These are phyloP conservation scores for Lamellibrachia luymesi DNA, from an alignment of 1,140 invertebrate species.

Conservation along the genomic window DNA sequence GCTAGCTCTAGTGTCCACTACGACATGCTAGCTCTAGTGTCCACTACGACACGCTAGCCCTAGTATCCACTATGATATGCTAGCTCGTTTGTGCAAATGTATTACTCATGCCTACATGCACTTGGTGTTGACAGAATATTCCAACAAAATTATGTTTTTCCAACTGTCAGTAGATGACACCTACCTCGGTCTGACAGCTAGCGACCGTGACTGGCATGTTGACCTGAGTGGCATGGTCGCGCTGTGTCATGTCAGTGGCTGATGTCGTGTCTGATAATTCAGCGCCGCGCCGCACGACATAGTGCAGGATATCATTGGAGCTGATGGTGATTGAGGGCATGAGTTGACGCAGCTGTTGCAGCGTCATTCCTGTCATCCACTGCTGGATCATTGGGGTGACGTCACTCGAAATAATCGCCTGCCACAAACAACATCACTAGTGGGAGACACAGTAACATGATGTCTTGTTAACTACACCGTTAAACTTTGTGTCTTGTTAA, in stretches of 20 bases:
- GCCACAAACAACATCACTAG: constrained; percentile 8
- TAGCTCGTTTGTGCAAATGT: no score
- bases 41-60: no score
- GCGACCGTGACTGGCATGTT: not conserved
- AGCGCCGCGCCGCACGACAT: constrained; percentile 33
- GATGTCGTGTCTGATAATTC: constrained; percentile 3
- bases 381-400: constrained; percentile 47
- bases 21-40: no score
- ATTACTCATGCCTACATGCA: no score
- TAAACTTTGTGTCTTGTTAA: not conserved
- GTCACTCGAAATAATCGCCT: constrained; percentile 41
- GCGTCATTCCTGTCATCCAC: constrained; percentile 45
- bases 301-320: constrained; percentile 38
- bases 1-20: no score
- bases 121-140: no score
- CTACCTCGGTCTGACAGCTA: not conserved
- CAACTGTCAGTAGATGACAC: constrained; percentile 19
- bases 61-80: no score
- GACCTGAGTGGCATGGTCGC: constrained; percentile 3
- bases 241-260: constrained; percentile 37
- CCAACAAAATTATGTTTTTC: no score
- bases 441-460: not conserved
- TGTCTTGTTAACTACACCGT: not conserved
- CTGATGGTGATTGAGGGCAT: constrained; percentile 37
- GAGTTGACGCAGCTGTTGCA: constrained; percentile 43